phyloP scores from a whole-genome alignment of 2,888 invertebrate genomes.

The Thera obeliscata region DNA sequence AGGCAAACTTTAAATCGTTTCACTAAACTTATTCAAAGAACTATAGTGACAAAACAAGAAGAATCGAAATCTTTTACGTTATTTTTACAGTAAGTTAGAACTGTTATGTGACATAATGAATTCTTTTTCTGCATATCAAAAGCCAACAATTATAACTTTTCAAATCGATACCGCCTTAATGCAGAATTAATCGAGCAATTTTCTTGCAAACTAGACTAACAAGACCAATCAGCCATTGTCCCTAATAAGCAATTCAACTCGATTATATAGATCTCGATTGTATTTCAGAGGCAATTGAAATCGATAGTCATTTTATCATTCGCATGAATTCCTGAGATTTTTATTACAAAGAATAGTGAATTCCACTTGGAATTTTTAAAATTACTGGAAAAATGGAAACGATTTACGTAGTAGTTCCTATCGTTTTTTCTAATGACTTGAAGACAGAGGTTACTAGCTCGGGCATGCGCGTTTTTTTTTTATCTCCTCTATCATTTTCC shows the following conservation, averaged over 20 bases:
- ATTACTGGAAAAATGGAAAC: no score
- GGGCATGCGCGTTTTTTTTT: no score
- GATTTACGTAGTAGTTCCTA: no score
- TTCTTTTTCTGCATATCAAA: not conserved
- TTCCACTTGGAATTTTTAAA: no score
- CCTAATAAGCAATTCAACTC: slow-evolving; percentile 52
- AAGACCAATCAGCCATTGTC: slow-evolving; percentile 54
- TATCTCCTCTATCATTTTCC: no score
- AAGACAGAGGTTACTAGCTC: no score
- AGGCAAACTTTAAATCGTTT: no score
- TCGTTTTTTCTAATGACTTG: no score
- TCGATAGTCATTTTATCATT: slow-evolving; percentile 29
- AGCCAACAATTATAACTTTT: slow-evolving; percentile 16
- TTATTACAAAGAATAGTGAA: slow-evolving; percentile 11
- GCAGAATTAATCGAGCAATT: slow-evolving; percentile 60
- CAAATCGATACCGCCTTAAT: slow-evolving; percentile 40
- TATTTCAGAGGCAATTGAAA: slow-evolving; percentile 42
- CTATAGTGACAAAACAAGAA: no score
- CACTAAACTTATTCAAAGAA: no score
- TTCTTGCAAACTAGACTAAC: slow-evolving; percentile 58
- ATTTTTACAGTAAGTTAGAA: no score
- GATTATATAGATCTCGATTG: slow-evolving; percentile 52
- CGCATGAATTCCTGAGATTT: slow-evolving; percentile 27
- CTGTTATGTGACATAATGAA: not conserved
- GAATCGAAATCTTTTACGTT: no score